Conservation (phyloP, 2,888 invertebrate species). For the Mesochorus sp. region DNA sequence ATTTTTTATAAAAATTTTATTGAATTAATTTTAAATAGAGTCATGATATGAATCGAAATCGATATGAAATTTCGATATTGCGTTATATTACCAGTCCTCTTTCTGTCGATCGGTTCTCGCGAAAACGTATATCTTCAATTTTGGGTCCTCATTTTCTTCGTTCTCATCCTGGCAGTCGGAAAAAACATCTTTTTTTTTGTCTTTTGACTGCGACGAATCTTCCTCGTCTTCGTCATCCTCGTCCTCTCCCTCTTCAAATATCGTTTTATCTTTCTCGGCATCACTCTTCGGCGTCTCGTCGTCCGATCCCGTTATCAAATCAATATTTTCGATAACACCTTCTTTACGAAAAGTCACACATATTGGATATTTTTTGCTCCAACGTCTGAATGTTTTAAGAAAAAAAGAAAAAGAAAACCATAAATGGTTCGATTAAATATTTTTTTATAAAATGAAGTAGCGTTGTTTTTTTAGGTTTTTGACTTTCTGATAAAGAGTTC, state of each 20-base stretch:
- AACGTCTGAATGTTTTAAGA: constrained; percentile 87
- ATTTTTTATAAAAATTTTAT: too few relatives aligned
- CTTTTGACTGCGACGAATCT: constrained; percentile 72
- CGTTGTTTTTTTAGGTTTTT: too few relatives aligned
- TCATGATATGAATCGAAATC: too few relatives aligned
- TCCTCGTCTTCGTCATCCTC: constrained; percentile 76
- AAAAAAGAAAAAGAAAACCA: too few relatives aligned
- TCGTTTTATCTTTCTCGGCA: constrained; percentile 79
- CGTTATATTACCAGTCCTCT: constrained; percentile 89
- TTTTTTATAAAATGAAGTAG: too few relatives aligned
- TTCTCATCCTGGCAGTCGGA: constrained; percentile 72
- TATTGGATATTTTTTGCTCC: constrained; percentile 97
- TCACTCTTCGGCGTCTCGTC: constrained; percentile 72
- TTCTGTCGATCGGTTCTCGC: constrained; percentile 94
- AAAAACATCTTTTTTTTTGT: constrained; percentile 71
- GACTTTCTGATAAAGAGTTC: too few relatives aligned
- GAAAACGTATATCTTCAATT: constrained; percentile 85
- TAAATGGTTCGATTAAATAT: too few relatives aligned
- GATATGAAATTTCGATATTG: too few relatives aligned
- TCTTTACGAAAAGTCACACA: constrained; percentile 86
- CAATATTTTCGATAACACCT: constrained; percentile 72
- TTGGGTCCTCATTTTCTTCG: constrained; percentile 68
- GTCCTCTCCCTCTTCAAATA: constrained; percentile 78
- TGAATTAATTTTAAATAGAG: too few relatives aligned
- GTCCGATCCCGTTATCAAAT: constrained; percentile 78